A percentile compares a stretch with the other conserved stretches of the same genome.
phyloP scores from a whole-genome alignment of 2,888 invertebrate genomes.

The Pyralis farinalis region DNA sequence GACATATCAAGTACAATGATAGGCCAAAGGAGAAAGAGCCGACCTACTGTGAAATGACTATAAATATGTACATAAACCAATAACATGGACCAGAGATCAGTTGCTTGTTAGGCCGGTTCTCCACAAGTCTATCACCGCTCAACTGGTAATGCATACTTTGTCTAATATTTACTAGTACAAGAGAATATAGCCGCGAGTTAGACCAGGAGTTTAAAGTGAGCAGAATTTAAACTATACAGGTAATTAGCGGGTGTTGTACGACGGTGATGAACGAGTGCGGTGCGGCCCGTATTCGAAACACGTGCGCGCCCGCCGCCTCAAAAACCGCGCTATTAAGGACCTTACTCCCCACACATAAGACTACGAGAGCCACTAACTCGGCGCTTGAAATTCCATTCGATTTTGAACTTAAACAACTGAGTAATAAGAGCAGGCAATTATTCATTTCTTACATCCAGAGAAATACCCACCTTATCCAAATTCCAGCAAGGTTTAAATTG shows the following conservation, averaged over 20 bases:
- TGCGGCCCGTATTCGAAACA: slow-evolving; percentile 12
- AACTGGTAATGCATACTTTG: too few species aligned
- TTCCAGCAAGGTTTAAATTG: not conserved
- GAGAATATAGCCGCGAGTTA: not conserved
- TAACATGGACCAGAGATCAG: too few species aligned
- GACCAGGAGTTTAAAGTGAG: slow-evolving; percentile 20
- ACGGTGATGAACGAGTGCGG: slow-evolving; percentile 25
- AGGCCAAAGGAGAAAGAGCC: too few species aligned
- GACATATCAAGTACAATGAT: too few species aligned
- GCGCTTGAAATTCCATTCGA: slow-evolving; percentile 1
- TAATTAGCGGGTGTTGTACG: slow-evolving; percentile 29
- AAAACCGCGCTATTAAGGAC: not conserved
- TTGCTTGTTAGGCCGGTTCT: too few species aligned
- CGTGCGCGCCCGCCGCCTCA: slow-evolving; percentile 11
- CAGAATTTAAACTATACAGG: slow-evolving; percentile 30
- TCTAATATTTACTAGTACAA: too few species aligned
- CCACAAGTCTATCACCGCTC: too few species aligned
- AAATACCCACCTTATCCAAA: not conserved
- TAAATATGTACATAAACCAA: too few species aligned
- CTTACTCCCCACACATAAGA: not conserved
- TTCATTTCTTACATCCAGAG: not conserved
- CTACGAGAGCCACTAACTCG: not conserved
- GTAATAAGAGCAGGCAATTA: slow-evolving; percentile 5
- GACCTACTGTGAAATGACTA: too few species aligned
- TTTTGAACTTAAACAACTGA: slow-evolving; percentile 7